Evolutionary conservation across 1,140 invertebrate species (phyloP).

Genomic region (Oryctes rhinoceros): DNA sequence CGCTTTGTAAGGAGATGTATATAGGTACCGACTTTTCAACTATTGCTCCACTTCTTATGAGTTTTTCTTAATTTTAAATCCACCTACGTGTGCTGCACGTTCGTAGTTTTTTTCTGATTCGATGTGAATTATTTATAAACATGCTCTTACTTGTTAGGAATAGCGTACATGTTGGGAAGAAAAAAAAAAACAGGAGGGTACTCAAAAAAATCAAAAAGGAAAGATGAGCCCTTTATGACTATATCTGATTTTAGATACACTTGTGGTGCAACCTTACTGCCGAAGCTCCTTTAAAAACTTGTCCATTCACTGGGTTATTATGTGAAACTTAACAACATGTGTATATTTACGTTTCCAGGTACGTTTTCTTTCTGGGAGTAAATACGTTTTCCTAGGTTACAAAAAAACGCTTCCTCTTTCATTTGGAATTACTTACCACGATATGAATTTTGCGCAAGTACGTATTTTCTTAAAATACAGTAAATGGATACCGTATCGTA

Average conservation of each 20-base stretch:
- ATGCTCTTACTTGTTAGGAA: not conserved
- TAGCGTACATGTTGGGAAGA: not conserved
- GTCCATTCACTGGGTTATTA: slow-evolving; percentile 3
- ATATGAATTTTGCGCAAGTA: too few species aligned
- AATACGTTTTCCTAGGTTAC: not conserved
- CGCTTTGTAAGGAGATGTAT: not conserved
- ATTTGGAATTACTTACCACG: too few species aligned
- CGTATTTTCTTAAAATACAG: too few species aligned
- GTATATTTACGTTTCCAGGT: not conserved
- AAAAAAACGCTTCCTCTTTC: too few species aligned
- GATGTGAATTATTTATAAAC: slow-evolving; percentile 10
- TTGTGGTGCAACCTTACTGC: not conserved
- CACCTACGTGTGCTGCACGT: not conserved
- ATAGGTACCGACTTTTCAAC: not conserved
- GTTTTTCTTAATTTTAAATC: slow-evolving; percentile 32
- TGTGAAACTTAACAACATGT: slow-evolving; percentile 10
- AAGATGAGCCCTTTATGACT: slow-evolving; percentile 31
- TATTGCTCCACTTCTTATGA: not conserved
- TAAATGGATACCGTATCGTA: too few species aligned
- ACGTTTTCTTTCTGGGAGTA: not conserved
- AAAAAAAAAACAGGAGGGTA: slow-evolving; percentile 1
- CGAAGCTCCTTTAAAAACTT: not conserved
- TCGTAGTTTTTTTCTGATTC: slow-evolving; percentile 6
- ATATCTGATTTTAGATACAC: slow-evolving; percentile 34
- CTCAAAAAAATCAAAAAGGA: slow-evolving; percentile 23